Conservation (phyloP, 2,797 vertebrate genomes). For the Falco concolor region DNA sequence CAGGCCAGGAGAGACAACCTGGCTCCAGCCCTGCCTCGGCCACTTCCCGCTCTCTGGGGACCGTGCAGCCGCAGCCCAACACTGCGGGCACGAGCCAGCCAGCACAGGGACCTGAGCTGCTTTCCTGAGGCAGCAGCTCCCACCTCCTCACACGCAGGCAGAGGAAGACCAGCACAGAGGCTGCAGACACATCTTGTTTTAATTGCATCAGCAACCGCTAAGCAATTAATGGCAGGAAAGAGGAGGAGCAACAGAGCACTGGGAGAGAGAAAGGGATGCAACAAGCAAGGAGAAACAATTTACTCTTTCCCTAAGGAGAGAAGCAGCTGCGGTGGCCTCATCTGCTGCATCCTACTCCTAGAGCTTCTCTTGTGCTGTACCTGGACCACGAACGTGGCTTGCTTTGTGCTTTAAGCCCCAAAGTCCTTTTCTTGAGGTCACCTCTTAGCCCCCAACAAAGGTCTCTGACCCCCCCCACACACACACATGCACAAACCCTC, state of each 20-base stretch:
- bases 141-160: neutral
- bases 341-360: neutral
- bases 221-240: constrained; percentile 56
- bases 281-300: constrained; percentile 35
- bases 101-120: neutral
- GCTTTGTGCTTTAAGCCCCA: neutral
- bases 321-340: neutral
- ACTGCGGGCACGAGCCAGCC: neutral
- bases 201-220: constrained; percentile 67
- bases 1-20: neutral
- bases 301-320: neutral
- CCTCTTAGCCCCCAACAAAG: neutral
- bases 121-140: neutral
- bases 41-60: neutral
- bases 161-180: neutral
- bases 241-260: neutral
- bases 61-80: neutral
- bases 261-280: neutral
- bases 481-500: neutral
- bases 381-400: neutral
- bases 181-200: constrained; percentile 53
- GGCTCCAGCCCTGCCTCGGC: neutral
- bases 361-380: neutral
- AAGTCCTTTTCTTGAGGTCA: neutral
- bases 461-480: neutral